A percentile compares a stretch with the other conserved stretches of the same genome.
Conservation (phyloP, 2,888 invertebrate species). For the Acronicta aceris region DNA sequence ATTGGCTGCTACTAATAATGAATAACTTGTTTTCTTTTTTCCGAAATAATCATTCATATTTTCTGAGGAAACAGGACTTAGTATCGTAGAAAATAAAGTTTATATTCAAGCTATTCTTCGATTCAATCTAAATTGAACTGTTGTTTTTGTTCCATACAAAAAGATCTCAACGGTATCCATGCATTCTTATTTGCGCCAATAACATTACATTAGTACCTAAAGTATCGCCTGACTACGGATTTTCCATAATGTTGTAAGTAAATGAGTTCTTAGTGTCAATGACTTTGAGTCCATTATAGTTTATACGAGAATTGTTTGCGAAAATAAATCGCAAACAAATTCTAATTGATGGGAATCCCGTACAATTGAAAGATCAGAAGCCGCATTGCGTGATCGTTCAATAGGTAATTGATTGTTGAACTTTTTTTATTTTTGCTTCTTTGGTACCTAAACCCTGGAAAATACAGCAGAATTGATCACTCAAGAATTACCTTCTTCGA, state of each 20-base stretch:
- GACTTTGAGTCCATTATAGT: constrained; percentile 3
- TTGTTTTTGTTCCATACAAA: neutral
- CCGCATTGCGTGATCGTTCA: constrained; percentile 16
- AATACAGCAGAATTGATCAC: no score
- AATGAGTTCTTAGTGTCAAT: constrained; percentile 14
- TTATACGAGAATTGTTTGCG: constrained; percentile 11
- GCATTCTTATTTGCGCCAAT: constrained; percentile 18
- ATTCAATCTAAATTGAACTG: no score
- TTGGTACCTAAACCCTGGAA: neutral
- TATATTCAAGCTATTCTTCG: no score
- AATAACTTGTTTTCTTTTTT: no score
- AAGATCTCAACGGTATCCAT: constrained; percentile 3
- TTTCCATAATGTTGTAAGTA: constrained; percentile 12
- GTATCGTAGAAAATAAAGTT: no score
- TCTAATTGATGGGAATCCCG: constrained; percentile 37
- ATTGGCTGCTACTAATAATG: no score
- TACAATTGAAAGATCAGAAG: constrained; percentile 33
- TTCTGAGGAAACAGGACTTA: no score
- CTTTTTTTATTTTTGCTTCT: neutral
- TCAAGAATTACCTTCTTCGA: no score
- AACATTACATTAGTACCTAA: constrained; percentile 6
- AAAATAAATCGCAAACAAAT: constrained; percentile 28
- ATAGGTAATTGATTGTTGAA: constrained; percentile 20
- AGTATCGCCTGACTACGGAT: constrained; percentile 2
- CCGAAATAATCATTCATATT: no score